Evolutionary conservation across 1,140 invertebrate species (phyloP).

Genomic region (Phthorimaea operculella): DNA sequence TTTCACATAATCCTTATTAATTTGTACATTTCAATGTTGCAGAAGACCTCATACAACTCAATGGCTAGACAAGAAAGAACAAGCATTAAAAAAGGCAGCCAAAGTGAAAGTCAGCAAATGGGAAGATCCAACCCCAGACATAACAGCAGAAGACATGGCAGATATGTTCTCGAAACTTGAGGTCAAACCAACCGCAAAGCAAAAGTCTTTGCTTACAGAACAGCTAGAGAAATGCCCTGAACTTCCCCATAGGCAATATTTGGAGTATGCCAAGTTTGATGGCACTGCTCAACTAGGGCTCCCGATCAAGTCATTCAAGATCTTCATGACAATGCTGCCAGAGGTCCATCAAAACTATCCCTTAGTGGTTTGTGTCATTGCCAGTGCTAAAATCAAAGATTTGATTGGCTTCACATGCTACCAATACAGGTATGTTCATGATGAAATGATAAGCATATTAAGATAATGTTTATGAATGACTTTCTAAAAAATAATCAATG

Average conservation of each 20-base stretch:
- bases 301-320: constrained; percentile 81
- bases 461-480: too few species aligned
- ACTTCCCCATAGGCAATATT: constrained; percentile 84
- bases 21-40: constrained; percentile 15
- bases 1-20: too few species aligned
- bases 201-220: constrained; percentile 75
- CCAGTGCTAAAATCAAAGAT: constrained; percentile 88
- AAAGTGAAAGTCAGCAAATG: constrained; percentile 83
- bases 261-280: constrained; percentile 92
- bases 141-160: constrained; percentile 71
- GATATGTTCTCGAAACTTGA: constrained; percentile 77
- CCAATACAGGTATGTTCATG: constrained; percentile 75
- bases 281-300: constrained; percentile 84
- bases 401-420: constrained; percentile 95
- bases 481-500: too few species aligned
- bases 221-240: constrained; percentile 80
- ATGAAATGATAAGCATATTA: too few species aligned
- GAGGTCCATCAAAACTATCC: constrained; percentile 85
- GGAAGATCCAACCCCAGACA: constrained; percentile 69
- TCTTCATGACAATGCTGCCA: constrained; percentile 89
- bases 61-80: constrained; percentile 88
- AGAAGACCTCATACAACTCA: constrained; percentile 90
- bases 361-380: constrained; percentile 81
- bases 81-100: constrained; percentile 83
- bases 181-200: constrained; percentile 43